Evolutionary conservation across 2,797 vertebrate genomes (phyloP), one percentile per base, ranked within the genome.

Genomic region (Typhlichthys eigenmanni): DNA sequence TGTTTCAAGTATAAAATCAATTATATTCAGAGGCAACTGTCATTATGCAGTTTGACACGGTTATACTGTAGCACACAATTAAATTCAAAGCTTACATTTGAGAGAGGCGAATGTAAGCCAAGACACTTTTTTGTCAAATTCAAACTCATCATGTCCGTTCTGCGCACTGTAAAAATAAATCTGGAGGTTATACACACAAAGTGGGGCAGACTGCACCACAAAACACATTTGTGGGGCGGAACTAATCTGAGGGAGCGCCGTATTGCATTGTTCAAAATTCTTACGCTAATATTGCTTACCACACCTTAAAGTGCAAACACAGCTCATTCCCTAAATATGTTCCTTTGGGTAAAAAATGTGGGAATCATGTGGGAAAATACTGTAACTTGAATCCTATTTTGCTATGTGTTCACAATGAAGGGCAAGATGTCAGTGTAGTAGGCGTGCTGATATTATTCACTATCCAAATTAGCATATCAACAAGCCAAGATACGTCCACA

Each of bases 381-480:
- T 70, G 45, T 61, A 74, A 75, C 63, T 50, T 58, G 24, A 58
- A 76, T 63, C 68, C 45, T 56, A 17, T 51, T 57, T 68, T 49
- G 62, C 45, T 55, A 56, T 47, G 24, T 61, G 62, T 50, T 59
- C 62, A 61, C 64, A 77, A 78, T 11, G 52, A 74, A 78, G 58
- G 77, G 71, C 77, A 80, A 84, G 82, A 73, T 72, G 2, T 10
- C 38, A 43, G 47, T 55, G 67, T 84, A 82, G 76, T 69, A 71
- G 79, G 75, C 64, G 68, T 66, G 56, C 63, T 57, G 38, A 58
- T 63, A 77, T 73, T 3, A 7, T 55, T 75, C 58, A 51, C 2
- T 49, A 62, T 61, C 58, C 56, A 64, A 65, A 74, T 79, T 77
- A 81, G 70, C 62, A 78, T 81, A 56, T 52, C 14, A 17, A 9